These are phyloP conservation scores for Ligdia adustata DNA, from an alignment of 2,888 invertebrate species.

Conservation along the genomic window DNA sequence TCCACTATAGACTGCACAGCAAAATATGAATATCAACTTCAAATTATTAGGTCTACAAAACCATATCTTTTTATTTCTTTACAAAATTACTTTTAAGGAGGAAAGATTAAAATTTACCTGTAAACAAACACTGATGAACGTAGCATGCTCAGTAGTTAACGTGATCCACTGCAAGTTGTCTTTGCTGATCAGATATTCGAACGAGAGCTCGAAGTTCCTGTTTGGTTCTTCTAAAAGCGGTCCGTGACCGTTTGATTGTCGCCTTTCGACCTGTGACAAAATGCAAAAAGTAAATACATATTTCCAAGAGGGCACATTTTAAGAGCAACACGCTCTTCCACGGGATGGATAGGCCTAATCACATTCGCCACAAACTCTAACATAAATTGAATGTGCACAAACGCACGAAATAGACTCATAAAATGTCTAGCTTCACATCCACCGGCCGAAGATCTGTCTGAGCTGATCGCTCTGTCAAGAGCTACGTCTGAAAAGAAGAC, in stretches of 20 bases:
- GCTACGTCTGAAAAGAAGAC: too few relatives aligned
- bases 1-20: constrained; percentile 95
- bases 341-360: too few relatives aligned
- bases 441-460: too few relatives aligned
- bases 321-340: too few relatives aligned
- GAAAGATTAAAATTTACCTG: constrained; percentile 71
- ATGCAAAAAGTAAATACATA: not conserved
- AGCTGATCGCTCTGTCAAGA: too few relatives aligned
- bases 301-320: not conserved
- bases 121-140: constrained; percentile 97
- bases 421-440: too few relatives aligned
- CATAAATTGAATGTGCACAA: too few relatives aligned
- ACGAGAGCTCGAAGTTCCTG: constrained; percentile 92
- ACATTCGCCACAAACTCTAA: too few relatives aligned
- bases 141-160: constrained; percentile 94
- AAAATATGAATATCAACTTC: not conserved
- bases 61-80: too few relatives aligned
- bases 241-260: constrained; percentile 67
- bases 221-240: constrained; percentile 65
- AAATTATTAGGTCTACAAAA: too few relatives aligned
- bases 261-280: constrained; percentile 57
- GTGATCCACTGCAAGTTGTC: constrained; percentile 98
- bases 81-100: too few relatives aligned
- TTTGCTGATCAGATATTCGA: constrained; percentile 96
- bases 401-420: too few relatives aligned